Percentiles rank a stretch among this genome's conserved stretches.
Conservation (phyloP, 2,113 vertebrate species). For the Neoarius graeffei region DNA sequence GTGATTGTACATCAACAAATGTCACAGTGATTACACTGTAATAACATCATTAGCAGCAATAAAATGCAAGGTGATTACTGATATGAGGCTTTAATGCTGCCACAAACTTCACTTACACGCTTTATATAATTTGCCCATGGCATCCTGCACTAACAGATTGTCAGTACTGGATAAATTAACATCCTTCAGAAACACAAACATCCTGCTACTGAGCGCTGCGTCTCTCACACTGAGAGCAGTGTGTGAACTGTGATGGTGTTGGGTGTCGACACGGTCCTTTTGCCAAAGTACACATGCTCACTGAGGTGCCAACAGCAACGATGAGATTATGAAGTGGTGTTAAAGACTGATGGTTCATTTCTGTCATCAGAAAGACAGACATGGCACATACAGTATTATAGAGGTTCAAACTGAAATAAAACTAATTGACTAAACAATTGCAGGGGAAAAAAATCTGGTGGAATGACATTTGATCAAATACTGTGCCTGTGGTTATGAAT, state of each 20-base stretch:
- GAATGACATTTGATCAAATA: background rate
- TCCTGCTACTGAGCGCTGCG: constrained; percentile 16
- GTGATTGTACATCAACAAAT: background rate
- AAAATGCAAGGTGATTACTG: background rate
- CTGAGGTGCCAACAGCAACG: constrained; percentile 59
- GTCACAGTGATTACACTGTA: background rate
- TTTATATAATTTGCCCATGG: background rate
- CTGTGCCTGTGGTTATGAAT: background rate
- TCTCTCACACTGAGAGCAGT: constrained; percentile 49
- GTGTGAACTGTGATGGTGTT: constrained; percentile 59
- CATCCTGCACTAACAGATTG: background rate
- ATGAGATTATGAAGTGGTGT: constrained; percentile 67
- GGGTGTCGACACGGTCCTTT: constrained; percentile 54
- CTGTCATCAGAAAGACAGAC: constrained; percentile 28
- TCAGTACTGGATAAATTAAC: background rate
- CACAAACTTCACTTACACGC: background rate
- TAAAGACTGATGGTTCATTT: constrained; percentile 58
- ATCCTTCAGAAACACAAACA: constrained; percentile 24
- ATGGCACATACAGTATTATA: constrained; percentile 21
- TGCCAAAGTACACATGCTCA: constrained; percentile 60
- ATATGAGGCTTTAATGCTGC: background rate
- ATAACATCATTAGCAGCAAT: constrained; percentile 4
- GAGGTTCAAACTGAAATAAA: background rate
- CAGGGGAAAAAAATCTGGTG: background rate
- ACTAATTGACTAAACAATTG: constrained; percentile 12